phyloP scores from a whole-genome alignment of 2,113 vertebrate species.

The Vulpes ferrilata region DNA sequence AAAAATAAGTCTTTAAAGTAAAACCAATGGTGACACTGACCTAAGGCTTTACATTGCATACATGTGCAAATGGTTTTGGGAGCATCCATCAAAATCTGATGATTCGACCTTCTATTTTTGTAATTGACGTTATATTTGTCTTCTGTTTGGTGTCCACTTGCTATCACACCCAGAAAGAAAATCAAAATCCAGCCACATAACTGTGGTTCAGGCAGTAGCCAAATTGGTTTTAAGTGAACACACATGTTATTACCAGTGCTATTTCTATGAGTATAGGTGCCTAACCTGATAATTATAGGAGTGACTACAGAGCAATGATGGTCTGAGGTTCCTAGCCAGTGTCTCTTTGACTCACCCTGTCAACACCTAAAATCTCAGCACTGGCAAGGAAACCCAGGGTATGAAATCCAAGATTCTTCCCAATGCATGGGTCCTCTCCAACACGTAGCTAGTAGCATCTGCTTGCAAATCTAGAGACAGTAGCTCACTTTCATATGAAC shows the following conservation, averaged over 20 bases:
- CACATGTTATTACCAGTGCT: too few species aligned
- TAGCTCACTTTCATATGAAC: not conserved
- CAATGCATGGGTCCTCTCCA: fast-evolving
- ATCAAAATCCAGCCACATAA: not conserved
- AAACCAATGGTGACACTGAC: not conserved
- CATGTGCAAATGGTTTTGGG: not conserved
- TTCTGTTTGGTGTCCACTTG: not conserved
- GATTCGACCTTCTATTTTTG: not conserved
- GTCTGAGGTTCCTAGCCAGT: not conserved
- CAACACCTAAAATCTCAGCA: not conserved
- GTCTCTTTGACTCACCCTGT: not conserved
- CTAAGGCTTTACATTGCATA: not conserved
- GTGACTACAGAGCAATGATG: not conserved
- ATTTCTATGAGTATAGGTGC: not conserved
- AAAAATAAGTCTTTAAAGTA: slow-evolving; percentile 8
- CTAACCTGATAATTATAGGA: not conserved
- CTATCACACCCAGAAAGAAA: not conserved
- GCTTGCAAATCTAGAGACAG: not conserved
- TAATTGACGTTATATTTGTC: not conserved
- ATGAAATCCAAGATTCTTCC: not conserved
- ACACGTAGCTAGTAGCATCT: not conserved
- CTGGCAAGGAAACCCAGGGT: not conserved
- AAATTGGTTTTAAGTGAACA: not conserved
- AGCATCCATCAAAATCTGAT: not conserved
- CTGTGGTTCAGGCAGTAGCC: too few species aligned